These are phyloP conservation scores for Sphaerodactylus townsendi DNA, from an alignment of 2,113 vertebrate genomes.

Conservation along the genomic window DNA sequence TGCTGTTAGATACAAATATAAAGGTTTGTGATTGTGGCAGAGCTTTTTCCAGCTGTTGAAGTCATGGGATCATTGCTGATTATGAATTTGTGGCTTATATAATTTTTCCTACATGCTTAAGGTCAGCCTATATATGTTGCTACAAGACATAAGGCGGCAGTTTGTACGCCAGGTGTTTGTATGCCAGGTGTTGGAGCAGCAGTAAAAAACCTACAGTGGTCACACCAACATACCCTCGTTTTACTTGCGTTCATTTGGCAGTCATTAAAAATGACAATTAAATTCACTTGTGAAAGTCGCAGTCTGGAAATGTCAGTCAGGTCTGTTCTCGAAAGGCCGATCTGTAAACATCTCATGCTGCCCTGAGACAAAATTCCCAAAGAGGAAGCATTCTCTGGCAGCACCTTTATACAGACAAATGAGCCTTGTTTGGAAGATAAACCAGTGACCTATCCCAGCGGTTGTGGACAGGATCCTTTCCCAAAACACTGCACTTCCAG, in stretches of 20 bases:
- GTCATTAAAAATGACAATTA: neutral
- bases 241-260: neutral
- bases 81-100: too few species aligned
- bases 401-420: neutral
- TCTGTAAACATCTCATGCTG: constrained; percentile 37
- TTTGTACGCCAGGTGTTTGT: too few species aligned
- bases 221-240: neutral
- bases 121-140: too few species aligned
- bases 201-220: neutral
- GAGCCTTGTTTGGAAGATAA: constrained; percentile 32
- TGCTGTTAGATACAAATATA: too few species aligned
- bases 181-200: neutral
- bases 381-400: constrained; percentile 46
- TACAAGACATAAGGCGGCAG: too few species aligned
- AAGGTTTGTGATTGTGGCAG: too few species aligned
- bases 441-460: constrained; percentile 24
- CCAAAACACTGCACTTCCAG: constrained; percentile 31
- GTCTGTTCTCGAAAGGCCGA: constrained; percentile 37
- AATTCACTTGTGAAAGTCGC: constrained; percentile 9
- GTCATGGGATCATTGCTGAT: too few species aligned
- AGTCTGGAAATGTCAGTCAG: constrained; percentile 21
- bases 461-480: neutral
- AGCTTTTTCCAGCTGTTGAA: too few species aligned
- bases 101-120: too few species aligned
- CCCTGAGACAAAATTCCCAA: constrained; percentile 13